Base-by-base conservation (phyloP, 2,113 vertebrate genomes). In the Clarias magur region DNA sequence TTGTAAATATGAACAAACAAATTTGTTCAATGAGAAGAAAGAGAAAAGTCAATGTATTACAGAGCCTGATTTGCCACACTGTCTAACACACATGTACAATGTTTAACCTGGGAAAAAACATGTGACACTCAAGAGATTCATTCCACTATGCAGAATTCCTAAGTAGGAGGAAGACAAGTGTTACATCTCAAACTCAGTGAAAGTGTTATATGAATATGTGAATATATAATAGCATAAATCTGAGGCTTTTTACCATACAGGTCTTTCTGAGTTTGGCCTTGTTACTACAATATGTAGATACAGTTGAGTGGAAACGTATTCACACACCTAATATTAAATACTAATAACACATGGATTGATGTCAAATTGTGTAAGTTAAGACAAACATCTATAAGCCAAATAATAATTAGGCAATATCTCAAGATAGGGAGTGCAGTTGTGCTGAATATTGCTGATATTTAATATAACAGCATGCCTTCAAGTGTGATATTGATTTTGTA, bases 101-200 rank as follows among this genome's bases (percentile, higher is more conserved):
- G 83, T 91, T 93, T 91, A 91, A 48, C 88, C 57, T 81, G 89
- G 85, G 82, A 90, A 92, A 94, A 92, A 94, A 89, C 91, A 93
- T 88, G 88, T 17, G 62, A 87, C 84, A 85, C 62, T 92, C 90
- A 48, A 91, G 91, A 88, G 90, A 93, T 91, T 78, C 90, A 94
- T 92, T 88, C 78, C 72, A 83, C 85, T 84, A 56, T 89, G 70
- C 70, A 57, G 57, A 83, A 65, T 89, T 82, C 86, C 87, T 87
- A 83, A 89, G 86, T 87, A 89, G 84, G 88, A 16, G n/a, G 67
- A 59, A 70, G n/a, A 54, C 1, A 1, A 12, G 34, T 19, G 27
- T 60, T 23, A 72, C 1, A 6, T 27, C 25, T 60, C 53, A 15
- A 82, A 73, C 34, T 34, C 48, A 11, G n/a, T 23, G 25, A 85